Conservation (phyloP, 2,888 invertebrate species). For the Thyatira batis region DNA sequence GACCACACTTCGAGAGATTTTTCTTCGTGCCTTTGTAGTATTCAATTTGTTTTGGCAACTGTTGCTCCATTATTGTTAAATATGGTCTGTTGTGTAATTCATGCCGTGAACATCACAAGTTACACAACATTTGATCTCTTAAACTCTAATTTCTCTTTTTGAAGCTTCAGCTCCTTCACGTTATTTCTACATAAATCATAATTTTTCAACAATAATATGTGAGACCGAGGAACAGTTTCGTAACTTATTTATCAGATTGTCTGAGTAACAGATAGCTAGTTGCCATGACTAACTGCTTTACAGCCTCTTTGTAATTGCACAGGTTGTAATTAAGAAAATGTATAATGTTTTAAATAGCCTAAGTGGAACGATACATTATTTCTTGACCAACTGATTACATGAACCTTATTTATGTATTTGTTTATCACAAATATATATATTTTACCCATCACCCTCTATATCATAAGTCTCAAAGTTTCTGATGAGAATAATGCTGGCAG, state of each 20-base stretch:
- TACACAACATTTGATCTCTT: conserved; percentile 33
- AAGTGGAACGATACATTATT: neutral
- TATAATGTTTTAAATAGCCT: neutral
- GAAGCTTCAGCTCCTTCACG: conserved; percentile 22
- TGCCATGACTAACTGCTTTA: neutral
- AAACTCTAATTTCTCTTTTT: conserved; percentile 39
- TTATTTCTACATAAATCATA: conserved; percentile 12
- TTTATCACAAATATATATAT: neutral
- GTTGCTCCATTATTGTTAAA: conserved; percentile 27
- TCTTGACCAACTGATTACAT: neutral
- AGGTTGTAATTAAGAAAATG: neutral
- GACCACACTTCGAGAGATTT: conserved; percentile 47
- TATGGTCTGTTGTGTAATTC: conserved; percentile 42
- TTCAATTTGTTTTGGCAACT: conserved; percentile 44
- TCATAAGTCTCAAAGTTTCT: too few species aligned
- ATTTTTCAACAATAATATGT: conserved; percentile 5
- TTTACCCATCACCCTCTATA: neutral
- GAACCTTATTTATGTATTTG: neutral
- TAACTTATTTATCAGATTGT: conserved; percentile 5
- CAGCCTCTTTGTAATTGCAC: neutral
- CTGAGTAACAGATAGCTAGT: conserved; percentile 1
- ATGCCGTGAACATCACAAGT: conserved; percentile 18
- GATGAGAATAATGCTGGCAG: too few species aligned
- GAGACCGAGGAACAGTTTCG: conserved; percentile 3
- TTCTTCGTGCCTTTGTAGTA: conserved; percentile 44